Evolutionary conservation across 2,113 vertebrate species (phyloP), one percentile per base, ranked within the genome.

Genomic region (Dunckerocampus dactyliophorus): DNA sequence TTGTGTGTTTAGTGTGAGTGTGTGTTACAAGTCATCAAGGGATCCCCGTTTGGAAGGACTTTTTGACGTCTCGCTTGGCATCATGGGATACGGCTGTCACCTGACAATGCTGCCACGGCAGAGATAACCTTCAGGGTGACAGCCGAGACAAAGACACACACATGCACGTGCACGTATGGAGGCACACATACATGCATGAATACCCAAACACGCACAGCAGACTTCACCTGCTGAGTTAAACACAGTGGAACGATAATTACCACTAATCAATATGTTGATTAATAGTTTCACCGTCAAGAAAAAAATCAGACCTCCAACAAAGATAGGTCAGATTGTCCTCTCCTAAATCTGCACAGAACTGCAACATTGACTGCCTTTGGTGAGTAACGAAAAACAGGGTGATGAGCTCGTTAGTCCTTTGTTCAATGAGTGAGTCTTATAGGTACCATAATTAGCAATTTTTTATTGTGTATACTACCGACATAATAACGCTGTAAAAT

Each of bases 121-220:
- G 90, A 95, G 96, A 98, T 98, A 98, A 99, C 97, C 95, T 98
- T 99, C 94, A 95, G 87, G 86, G 83, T 94, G 94, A 93, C 79
- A 92, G 92, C 83, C 79, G 83, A 95, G 91, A 94, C 93, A 95
- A 93, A 94, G 91, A 93, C 65, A 70, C 70, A 70, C 70, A 47
- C 53, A 22, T 59, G 60, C 52, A 53, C 65, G 42, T 47, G 28
- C 43, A 72, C 60, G 22, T 31, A 65, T 63, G n/a, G 52, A 50
- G 31, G 17, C 66, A 59, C 56, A 16, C 45, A 71, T 31, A 52
- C 59, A 65, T 65, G 72, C 72, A 71, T 80, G 78, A 65, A 58
- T 72, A 58, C 67, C 60, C 76, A 81, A 64, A 77, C 60, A 70
- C 55, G 62, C 71, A 72, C 17, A 11, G 28, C 50, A 69, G 69